Percentiles rank a stretch among this genome's conserved stretches.
Conservation (phyloP, 2,113 vertebrate species). For the Cathartes aura region DNA sequence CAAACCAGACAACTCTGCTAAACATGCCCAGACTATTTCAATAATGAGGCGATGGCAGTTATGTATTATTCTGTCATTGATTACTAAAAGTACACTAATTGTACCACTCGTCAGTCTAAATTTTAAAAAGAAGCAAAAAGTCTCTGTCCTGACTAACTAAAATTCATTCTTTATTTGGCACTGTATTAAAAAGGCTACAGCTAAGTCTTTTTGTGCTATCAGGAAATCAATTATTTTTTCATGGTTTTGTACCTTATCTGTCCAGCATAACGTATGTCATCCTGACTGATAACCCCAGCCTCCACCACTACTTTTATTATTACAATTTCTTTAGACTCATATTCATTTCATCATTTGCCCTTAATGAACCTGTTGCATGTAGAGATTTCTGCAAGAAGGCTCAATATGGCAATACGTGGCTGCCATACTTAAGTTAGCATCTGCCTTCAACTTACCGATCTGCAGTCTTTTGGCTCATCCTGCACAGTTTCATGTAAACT, state of each 20-base stretch:
- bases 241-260: not conserved
- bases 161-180: conserved; percentile 37
- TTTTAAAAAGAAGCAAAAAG: not conserved
- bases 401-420: conserved; percentile 50
- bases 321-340: not conserved
- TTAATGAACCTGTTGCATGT: conserved; percentile 38
- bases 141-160: not conserved
- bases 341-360: conserved; percentile 47
- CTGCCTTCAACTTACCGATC: conserved; percentile 57
- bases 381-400: conserved; percentile 62
- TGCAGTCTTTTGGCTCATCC: conserved; percentile 52
- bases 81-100: not conserved
- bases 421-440: conserved; percentile 50
- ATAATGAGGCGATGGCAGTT: not conserved
- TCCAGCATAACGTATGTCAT: not conserved
- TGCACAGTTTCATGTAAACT: conserved; percentile 29
- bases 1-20: not conserved
- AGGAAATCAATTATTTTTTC: conserved; percentile 37
- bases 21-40: not conserved
- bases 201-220: not conserved
- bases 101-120: not conserved
- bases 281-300: not conserved
- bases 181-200: conserved; percentile 19
- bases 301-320: not conserved
- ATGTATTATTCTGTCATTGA: not conserved